These are phyloP conservation scores for Pseudonaja textilis DNA, from an alignment of 2,113 vertebrate genomes.

Conservation along the genomic window DNA sequence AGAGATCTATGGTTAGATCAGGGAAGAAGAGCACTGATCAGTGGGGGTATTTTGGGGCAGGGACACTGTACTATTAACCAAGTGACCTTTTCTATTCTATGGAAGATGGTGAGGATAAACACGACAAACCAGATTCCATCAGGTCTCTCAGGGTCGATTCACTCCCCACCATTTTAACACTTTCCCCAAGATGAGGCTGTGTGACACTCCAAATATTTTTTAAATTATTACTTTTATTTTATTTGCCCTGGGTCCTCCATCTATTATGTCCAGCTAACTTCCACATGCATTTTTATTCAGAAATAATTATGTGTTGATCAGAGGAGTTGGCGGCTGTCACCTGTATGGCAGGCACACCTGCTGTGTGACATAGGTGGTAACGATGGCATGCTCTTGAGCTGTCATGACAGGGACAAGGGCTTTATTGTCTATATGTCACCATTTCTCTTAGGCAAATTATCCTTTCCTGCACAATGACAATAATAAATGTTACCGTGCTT, in stretches of 20 bases:
- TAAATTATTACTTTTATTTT: conserved; percentile 51
- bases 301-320: conserved; percentile 88
- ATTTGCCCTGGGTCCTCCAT: conserved; percentile 81
- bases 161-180: conserved; percentile 64
- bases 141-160: conserved; percentile 70
- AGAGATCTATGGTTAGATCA: conserved; percentile 74
- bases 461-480: conserved; percentile 78
- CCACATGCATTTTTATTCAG: conserved; percentile 76
- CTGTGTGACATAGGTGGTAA: conserved; percentile 83
- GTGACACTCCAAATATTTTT: conserved; percentile 65
- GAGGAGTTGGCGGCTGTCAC: conserved; percentile 80
- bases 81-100: conserved; percentile 75
- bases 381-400: conserved; percentile 78
- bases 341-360: conserved; percentile 79
- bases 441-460: conserved; percentile 82
- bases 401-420: conserved; percentile 80
- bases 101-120: conserved; percentile 74
- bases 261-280: conserved; percentile 80
- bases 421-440: conserved; percentile 83
- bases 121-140: conserved; percentile 57
- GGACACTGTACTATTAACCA: conserved; percentile 74
- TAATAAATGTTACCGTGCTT: conserved; percentile 86
- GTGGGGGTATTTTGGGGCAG: conserved; percentile 69
- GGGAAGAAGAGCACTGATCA: conserved; percentile 65
- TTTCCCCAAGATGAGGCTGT: conserved; percentile 78